Conservation (phyloP, 92 coral and sea anemone species). For the Muricea muricata region DNA sequence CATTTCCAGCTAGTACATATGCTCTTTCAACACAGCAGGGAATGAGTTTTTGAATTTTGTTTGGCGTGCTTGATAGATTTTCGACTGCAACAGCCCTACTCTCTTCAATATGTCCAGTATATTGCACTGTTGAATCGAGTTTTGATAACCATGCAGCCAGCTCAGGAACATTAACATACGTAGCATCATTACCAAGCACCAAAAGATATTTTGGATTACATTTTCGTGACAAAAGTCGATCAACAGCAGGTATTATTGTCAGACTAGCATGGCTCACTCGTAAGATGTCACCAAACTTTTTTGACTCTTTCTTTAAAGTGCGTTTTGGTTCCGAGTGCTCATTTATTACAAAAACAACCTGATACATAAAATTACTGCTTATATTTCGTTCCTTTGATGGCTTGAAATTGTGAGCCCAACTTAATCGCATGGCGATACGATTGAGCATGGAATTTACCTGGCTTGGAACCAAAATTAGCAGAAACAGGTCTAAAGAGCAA, state of each 20-base stretch:
- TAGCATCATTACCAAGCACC: neutral
- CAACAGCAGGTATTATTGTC: neutral
- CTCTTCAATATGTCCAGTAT: neutral
- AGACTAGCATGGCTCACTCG: neutral
- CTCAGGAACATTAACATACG: conserved; percentile 2
- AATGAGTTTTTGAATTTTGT: neutral
- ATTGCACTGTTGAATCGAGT: neutral
- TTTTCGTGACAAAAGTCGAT: neutral
- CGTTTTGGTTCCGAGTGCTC: neutral
- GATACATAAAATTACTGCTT: neutral
- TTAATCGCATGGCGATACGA: conserved; percentile 30
- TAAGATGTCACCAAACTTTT: conserved; percentile 29
- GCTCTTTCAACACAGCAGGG: conserved; percentile 1
- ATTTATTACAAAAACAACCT: conserved; percentile 18
- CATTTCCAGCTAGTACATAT: conserved; percentile 17
- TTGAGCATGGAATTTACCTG: neutral
- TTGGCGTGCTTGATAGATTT: neutral
- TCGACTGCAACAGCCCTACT: neutral
- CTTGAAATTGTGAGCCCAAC: conserved; percentile 17
- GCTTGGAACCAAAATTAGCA: conserved; percentile 33
- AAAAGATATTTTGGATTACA: conserved; percentile 21
- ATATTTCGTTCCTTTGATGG: neutral
- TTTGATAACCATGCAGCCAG: neutral
- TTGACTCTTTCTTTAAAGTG: conserved; percentile 19
- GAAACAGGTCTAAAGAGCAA: conserved; percentile 11